Evolutionary conservation across 2,797 vertebrate genomes (phyloP), one percentile per base, ranked within the genome.

Genomic region (Orientallactaga sibirica): DNA sequence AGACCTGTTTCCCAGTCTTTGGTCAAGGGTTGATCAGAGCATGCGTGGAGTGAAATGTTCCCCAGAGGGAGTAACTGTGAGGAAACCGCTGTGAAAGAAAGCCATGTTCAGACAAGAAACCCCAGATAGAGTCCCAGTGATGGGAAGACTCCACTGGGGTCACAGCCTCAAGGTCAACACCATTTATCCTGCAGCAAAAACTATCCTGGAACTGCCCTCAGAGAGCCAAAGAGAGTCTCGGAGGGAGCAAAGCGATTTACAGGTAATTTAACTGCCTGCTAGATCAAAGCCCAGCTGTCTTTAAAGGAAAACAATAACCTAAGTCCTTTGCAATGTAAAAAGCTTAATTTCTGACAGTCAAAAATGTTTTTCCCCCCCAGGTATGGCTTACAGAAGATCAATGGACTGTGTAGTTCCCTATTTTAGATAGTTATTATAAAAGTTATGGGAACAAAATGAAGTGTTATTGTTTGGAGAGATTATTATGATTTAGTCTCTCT

Each of bases 81-180:
- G 61, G 29, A 77, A 80, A 58, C 8, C 1, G 48, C 48, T 48
- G 48, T 48, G 1, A 48, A 48, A 61, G 43, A 67, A 93, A 75
- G 33, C 12, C 24, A 37, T 14, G 5, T 2, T 61, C 68, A 5
- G 2, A 19, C 7, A 29, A 12, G 2, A 18, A 3, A 73, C 3
- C 29, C 43, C 15, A 8, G 3, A 25, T 48, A 64, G 8, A 16
- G n/a, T 25, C 2, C 12, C 5, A 19, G 1, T 3, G 18, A 14
- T 67, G 25, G 67, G 37, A 66, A 41, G 29, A 41, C 7, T 61
- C 10, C 41, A 20, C 20, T 18, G 68, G 22, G 9, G 24, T 18
- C 19, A 78, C 11, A 29, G 25, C 24, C 20, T 84, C 7, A 4
- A 78, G 73, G 18, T 48, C 12, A 14, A 20, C 27, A 10, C 58